These are phyloP conservation scores for Brachionus rotundiformis DNA, from an alignment of 1,140 invertebrate species.

Conservation along the genomic window DNA sequence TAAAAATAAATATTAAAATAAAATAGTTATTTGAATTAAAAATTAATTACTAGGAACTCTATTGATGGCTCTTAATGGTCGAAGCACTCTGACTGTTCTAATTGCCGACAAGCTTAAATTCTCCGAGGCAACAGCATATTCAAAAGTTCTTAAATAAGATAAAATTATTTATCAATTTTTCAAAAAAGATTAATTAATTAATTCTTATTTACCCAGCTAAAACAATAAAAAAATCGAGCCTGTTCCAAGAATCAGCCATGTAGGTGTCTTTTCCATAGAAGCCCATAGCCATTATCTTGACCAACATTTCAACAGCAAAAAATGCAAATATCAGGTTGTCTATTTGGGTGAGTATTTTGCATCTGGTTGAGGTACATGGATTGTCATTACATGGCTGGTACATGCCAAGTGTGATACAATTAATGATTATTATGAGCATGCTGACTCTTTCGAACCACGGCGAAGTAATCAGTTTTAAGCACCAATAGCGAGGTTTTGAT, in stretches of 20 bases:
- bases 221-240: constrained; percentile 97
- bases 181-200: constrained; percentile 26
- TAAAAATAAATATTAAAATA: constrained; percentile 41
- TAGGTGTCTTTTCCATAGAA: constrained; percentile 89
- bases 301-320: constrained; percentile 81
- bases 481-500: constrained; percentile 82
- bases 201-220: constrained; percentile 78
- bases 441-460: constrained; percentile 98
- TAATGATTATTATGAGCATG: constrained; percentile 95
- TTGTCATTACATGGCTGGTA: constrained; percentile 89
- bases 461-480: constrained; percentile 90
- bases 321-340: constrained; percentile 98
- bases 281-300: constrained; percentile 99
- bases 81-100: constrained; percentile 89
- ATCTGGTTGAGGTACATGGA: constrained; percentile 80
- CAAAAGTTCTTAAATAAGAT: constrained; percentile 76
- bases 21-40: not conserved
- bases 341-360: constrained; percentile 89
- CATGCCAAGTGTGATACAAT: constrained; percentile 98
- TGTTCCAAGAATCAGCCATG: constrained; percentile 93
- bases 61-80: constrained; percentile 95
- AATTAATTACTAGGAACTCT: constrained; percentile 86
- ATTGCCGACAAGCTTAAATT: constrained; percentile 98
- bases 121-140: constrained; percentile 89
- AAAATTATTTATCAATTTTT: not conserved